These are phyloP conservation scores for Mantis religiosa DNA, from an alignment of 2,888 invertebrate genomes.

Conservation along the genomic window DNA sequence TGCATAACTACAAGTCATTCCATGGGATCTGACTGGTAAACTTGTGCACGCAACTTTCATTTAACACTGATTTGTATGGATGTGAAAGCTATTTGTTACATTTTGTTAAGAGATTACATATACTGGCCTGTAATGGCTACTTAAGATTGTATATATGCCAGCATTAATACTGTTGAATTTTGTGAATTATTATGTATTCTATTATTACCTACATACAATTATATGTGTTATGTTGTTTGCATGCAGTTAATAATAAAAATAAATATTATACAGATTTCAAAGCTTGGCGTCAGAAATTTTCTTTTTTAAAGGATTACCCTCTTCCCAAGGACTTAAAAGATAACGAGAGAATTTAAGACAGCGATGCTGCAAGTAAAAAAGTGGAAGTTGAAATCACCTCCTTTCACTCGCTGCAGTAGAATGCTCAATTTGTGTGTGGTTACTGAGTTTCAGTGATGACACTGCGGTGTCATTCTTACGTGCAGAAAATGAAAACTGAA, in stretches of 20 bases:
- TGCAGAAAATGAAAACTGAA: too few species aligned
- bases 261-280: background rate
- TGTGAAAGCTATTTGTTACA: background rate
- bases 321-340: too few species aligned
- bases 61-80: background rate
- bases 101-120: background rate
- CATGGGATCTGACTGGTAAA: background rate
- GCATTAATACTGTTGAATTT: background rate
- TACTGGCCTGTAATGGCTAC: background rate
- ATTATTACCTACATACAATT: background rate
- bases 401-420: too few species aligned
- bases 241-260: background rate
- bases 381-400: too few species aligned
- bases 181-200: background rate
- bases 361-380: too few species aligned
- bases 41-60: background rate
- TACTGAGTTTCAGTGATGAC: too few species aligned
- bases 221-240: background rate
- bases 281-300: too few species aligned
- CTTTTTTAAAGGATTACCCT: too few species aligned
- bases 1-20: background rate
- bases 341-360: too few species aligned
- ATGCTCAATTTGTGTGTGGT: too few species aligned
- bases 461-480: too few species aligned
- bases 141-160: background rate